A percentile compares a stretch with the other conserved stretches of the same genome.
These are phyloP conservation scores for Myathropa florea DNA, from an alignment of 2,888 invertebrate genomes.

Conservation along the genomic window DNA sequence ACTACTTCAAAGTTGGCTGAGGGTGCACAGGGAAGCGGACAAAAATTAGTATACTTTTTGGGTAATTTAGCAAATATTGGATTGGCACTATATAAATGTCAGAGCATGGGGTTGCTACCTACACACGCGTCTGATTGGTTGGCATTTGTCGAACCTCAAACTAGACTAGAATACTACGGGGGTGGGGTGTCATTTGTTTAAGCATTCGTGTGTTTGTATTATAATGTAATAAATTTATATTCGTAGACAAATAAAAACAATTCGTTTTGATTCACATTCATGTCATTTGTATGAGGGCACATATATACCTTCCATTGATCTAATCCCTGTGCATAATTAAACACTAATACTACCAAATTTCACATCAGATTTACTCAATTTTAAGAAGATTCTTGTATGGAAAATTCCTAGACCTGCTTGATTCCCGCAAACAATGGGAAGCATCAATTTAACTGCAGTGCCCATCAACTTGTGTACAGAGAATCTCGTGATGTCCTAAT, in stretches of 20 bases:
- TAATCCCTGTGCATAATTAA: no score
- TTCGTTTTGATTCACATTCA: neutral
- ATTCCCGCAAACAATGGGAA: no score
- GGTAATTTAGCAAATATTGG: slow-evolving; percentile 96
- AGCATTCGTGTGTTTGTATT: slow-evolving; percentile 63
- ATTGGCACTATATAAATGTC: slow-evolving; percentile 97
- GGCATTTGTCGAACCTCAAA: slow-evolving; percentile 96
- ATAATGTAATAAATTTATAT: slow-evolving; percentile 57
- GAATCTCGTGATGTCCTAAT: no score
- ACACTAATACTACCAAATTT: no score
- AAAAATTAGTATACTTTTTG: slow-evolving; percentile 95
- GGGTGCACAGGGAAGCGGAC: slow-evolving; percentile 92
- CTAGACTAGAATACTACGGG: slow-evolving; percentile 91
- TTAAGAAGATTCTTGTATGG: no score
- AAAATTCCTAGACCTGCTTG: no score
- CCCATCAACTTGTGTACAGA: no score
- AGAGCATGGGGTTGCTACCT: slow-evolving; percentile 97
- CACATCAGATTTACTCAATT: no score
- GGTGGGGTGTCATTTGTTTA: slow-evolving; percentile 87
- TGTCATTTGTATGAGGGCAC: no score
- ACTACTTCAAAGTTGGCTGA: slow-evolving; percentile 97
- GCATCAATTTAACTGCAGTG: no score
- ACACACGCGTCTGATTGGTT: slow-evolving; percentile 99
- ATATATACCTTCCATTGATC: no score
- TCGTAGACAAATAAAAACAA: neutral